Evolutionary conservation across 2,113 vertebrate species (phyloP).

Genomic region (Phaethornis superciliosus): DNA sequence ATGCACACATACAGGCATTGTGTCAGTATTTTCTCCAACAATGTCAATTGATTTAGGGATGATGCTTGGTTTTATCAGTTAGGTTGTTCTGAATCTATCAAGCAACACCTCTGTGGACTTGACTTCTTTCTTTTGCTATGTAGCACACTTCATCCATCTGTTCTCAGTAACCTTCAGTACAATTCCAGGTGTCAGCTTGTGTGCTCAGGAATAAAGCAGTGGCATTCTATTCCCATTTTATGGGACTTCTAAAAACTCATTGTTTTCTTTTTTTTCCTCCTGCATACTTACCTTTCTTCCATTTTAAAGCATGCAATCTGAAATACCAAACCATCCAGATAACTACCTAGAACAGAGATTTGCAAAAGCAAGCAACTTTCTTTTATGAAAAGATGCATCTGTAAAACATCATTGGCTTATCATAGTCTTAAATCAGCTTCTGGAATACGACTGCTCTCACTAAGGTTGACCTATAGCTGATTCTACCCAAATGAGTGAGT

Average conservation of each 20-base stretch:
- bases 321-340: not conserved
- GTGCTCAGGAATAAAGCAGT: not conserved
- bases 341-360: not conserved
- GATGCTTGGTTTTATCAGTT: not conserved
- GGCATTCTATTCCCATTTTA: not conserved
- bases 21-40: not conserved
- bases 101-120: not conserved
- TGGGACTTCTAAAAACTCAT: not conserved
- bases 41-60: not conserved
- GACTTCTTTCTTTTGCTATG: not conserved
- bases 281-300: not conserved
- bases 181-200: not conserved
- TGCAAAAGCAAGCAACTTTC: not conserved
- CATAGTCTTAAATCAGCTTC: not conserved
- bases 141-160: not conserved
- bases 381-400: not conserved
- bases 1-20: not conserved
- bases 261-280: not conserved
- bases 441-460: not conserved
- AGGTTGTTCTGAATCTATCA: not conserved
- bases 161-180: not conserved
- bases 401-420: not conserved
- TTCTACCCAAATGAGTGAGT: not conserved
- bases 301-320: not conserved
- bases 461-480: not conserved